Evolutionary conservation across 2,888 invertebrate species (phyloP), one percentile per base, ranked within the genome.

Genomic region (Nomada ruficornis): DNA sequence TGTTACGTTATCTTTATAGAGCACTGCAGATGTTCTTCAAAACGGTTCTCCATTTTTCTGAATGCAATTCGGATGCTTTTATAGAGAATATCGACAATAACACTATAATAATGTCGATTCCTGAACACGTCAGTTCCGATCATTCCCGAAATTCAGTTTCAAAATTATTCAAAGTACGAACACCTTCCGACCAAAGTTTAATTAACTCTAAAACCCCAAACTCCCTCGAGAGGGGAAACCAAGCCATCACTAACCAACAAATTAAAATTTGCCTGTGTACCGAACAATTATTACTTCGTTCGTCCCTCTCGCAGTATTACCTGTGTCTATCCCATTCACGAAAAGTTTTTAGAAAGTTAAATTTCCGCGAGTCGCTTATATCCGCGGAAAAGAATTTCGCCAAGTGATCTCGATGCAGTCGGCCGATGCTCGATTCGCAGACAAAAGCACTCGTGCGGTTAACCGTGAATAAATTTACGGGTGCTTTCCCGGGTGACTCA

Each of bases 401-500:
- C 18, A 57, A 54, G 15, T 29, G 36, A 18, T 47, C 47, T 23
- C 62, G 15, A 55, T 62, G 44, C 52, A 44, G 29, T 60, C 70
- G 26, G 57, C 15, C 29, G 47, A 23, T 29, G 67, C n/a, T 5
- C 15, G 29, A 10, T 23, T 15, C 2, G 20, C 29, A 64, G 60
- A 11, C 18, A 54, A 70, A 55, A 18, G 36, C 29, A 54, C 36
- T 57, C 44, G 54, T 36, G 26, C 47, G 57, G 18, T 50, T 44
- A 29, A 26, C 68, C 71, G 77, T 54, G 72, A 82, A 78, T 82
- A 82, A 82, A 76, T 83, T 69, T 55, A 69, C 71, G 54, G 63
- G 63, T 74, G 78, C 75, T 83, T 85, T 64, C 64, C 63, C 36
- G 65, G 68, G 57, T 85, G 87, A 87, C 26, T 86, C 86, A 86